Percentiles rank a stretch among this genome's conserved stretches.
phyloP scores from a whole-genome alignment of 2,113 vertebrate species.

The Cnemophilus loriae region DNA sequence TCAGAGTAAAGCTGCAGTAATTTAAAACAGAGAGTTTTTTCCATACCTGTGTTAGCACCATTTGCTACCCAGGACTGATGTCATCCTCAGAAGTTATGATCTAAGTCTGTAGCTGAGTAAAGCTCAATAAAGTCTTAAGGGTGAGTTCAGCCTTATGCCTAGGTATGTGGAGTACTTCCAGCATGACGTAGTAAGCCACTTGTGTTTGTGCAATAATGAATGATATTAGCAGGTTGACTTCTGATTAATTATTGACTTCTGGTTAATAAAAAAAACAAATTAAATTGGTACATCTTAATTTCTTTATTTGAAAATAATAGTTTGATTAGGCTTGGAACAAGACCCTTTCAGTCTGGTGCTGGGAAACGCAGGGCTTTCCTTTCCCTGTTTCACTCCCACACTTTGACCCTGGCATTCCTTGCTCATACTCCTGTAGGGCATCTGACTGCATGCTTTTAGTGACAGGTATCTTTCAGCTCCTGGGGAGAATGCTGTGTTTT shows the following conservation, averaged over 20 bases:
- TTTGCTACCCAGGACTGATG: background rate
- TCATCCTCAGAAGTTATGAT: background rate
- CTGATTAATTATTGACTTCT: background rate
- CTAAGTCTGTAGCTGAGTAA: background rate
- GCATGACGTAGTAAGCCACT: background rate
- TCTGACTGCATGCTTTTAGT: background rate
- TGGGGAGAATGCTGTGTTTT: background rate
- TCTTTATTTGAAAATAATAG: background rate
- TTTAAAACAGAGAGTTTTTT: background rate
- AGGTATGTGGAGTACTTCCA: background rate
- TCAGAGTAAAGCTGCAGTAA: background rate
- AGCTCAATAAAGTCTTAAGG: rapidly evolving
- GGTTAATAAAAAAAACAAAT: background rate
- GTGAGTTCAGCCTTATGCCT: background rate
- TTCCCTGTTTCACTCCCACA: background rate
- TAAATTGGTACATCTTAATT: background rate
- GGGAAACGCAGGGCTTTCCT: background rate
- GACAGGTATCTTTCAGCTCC: background rate
- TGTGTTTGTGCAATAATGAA: background rate
- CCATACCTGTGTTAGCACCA: background rate
- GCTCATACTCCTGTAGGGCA: rapidly evolving
- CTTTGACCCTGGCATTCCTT: rapidly evolving
- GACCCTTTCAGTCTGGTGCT: background rate
- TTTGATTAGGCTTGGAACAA: background rate
- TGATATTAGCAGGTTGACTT: background rate